phyloP scores from a whole-genome alignment of 2,797 vertebrate genomes.

The Fundulus diaphanus region DNA sequence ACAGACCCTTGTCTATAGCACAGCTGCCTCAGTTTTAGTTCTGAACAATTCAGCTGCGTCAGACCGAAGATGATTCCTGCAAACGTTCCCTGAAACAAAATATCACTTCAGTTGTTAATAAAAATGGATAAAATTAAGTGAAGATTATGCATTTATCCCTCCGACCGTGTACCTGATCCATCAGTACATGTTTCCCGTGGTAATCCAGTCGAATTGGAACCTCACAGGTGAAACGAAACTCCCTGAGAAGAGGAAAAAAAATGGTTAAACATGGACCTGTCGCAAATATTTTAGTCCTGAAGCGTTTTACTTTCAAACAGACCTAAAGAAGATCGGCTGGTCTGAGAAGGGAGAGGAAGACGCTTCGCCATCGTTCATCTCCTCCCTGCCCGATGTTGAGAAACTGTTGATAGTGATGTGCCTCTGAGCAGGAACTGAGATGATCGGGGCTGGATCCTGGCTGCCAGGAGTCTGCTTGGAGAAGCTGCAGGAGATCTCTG shows the following conservation, averaged over 20 bases:
- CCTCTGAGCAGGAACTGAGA: conserved; percentile 90
- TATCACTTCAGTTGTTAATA: conserved; percentile 13
- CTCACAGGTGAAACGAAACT: conserved; percentile 98
- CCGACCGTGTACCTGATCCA: conserved; percentile 90
- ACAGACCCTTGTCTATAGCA: conserved; percentile 96
- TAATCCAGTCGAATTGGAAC: conserved; percentile 98
- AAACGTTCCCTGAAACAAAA: conserved; percentile 88
- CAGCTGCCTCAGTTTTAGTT: conserved; percentile 92
- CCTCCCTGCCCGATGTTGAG: conserved; percentile 64
- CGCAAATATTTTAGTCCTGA: not conserved
- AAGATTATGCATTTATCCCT: not conserved
- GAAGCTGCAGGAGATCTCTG: conserved; percentile 92
- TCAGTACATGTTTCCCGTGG: conserved; percentile 96
- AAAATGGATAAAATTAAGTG: not conserved
- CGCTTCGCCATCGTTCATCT: conserved; percentile 69
- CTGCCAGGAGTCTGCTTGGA: conserved; percentile 82
- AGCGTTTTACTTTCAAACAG: conserved; percentile 5
- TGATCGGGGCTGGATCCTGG: conserved; percentile 89
- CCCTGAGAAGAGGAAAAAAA: conserved; percentile 75
- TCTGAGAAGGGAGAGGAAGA: conserved; percentile 83
- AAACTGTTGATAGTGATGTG: conserved; percentile 81
- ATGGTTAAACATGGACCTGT: not conserved
- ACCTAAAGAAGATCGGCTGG: conserved; percentile 98
- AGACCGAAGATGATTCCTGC: conserved; percentile 96
- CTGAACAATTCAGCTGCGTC: conserved; percentile 96